A percentile compares a stretch with the other conserved stretches of the same genome.
Evolutionary conservation across 2,797 vertebrate genomes (phyloP).

Genomic region (Typhlichthys subterraneus): DNA sequence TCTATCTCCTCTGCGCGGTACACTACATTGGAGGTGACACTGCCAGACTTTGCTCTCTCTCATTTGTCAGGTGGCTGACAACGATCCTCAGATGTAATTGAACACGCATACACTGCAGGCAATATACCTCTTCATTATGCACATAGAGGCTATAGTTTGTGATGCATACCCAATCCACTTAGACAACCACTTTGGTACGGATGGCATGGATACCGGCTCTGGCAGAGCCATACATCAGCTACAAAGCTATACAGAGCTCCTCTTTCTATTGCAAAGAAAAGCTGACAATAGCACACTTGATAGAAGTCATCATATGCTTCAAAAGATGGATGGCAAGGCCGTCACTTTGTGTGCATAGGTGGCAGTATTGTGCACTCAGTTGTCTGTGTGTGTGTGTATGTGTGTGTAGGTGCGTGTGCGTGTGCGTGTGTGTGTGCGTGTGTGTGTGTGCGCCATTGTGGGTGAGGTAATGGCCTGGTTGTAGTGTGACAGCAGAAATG

Average conservation of each 20-base stretch:
- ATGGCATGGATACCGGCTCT: slow-evolving; percentile 26
- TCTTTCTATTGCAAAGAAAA: slow-evolving; percentile 44
- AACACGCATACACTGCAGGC: slow-evolving; percentile 9
- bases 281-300: slow-evolving; percentile 61
- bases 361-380: neutral
- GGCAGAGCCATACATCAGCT: slow-evolving; percentile 47
- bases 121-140: slow-evolving; percentile 54
- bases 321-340: slow-evolving; percentile 59
- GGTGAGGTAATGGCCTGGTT: slow-evolving; percentile 40
- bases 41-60: slow-evolving; percentile 16
- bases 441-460: slow-evolving; percentile 37
- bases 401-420: slow-evolving; percentile 18
- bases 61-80: slow-evolving; percentile 47
- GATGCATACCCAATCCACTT: slow-evolving; percentile 43
- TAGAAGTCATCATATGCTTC: slow-evolving; percentile 52
- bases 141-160: slow-evolving; percentile 25
- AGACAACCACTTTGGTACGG: slow-evolving; percentile 43
- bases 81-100: slow-evolving; percentile 50
- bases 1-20: slow-evolving; percentile 38
- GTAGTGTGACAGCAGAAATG: slow-evolving; percentile 33
- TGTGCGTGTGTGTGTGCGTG: slow-evolving; percentile 2
- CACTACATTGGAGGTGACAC: too few species aligned
- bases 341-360: slow-evolving; percentile 31
- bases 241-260: slow-evolving; percentile 19
- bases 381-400: slow-evolving; percentile 18